Evolutionary conservation across 2,888 invertebrate genomes (phyloP), one percentile per base, ranked within the genome.

Genomic region (Eupithecia vulgata): DNA sequence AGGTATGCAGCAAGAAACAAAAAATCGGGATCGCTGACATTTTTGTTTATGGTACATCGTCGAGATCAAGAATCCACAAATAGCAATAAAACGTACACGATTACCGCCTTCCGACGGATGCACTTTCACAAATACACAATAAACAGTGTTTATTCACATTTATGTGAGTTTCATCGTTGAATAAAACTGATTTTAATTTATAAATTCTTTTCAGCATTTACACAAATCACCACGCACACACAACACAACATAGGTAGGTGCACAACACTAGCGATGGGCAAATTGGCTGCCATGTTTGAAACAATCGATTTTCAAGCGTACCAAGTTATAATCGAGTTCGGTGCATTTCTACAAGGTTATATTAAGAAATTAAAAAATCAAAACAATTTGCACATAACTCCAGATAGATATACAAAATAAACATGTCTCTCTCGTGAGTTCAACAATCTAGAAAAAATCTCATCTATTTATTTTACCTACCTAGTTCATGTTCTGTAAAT

Each of bases 201-300:
- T 62, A 94, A 90, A 93, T 92, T 92, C 90, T 93, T 93, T 92
- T 92, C 91, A 94, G 93, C 94, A 90, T 94, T 88, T 90, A 93
- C 92, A 94, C 94, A 94, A 94, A 94, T 95, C 94, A 94, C 94
- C 94, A 94, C 94, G 94, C 94, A 94, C 94, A 94, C 94, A 94
- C 92, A 93, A 94, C 93, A 94, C 91, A 93, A 94, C 91, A 92
- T 89, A 93, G 88, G 75, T 69, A 61, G 17, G 17, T 71, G 83
- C 75, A 85, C 86, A 86, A 85, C 86, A 86, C 86, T 86, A 86
- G 83, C 80, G 83, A 79, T 79, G 80, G 72, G 77, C 69, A 64
- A 67, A 45, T 30, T 69, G 59, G 71, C 69, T 69, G 72, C 74
- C 72, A 75, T 71, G 66, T 74, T 74, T 69, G 71, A 72, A 67